Evolutionary conservation across 2,113 vertebrate genomes (phyloP), one percentile per base, ranked within the genome.

Genomic region (Anolis carolinensis): DNA sequence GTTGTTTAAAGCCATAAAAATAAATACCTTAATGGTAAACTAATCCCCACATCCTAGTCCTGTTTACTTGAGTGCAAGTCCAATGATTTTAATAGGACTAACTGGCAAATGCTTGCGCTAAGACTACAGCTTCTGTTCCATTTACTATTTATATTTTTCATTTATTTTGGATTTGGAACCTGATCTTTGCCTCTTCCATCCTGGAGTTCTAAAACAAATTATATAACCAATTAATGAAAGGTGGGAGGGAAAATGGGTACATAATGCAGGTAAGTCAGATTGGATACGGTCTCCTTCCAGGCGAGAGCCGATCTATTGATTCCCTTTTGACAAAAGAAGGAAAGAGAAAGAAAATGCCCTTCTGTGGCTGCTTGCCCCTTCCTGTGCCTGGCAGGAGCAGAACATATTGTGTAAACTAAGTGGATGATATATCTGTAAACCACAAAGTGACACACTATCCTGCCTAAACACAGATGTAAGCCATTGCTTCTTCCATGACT

Each of bases 191-290:
- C 36, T 65, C n/a, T 84, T 13, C 20, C 48, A 62, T 44, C 48
- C 62, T 77, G 21, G 5, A 59, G n/a, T 52, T 85, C 44, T 78
- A 78, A 85, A 85, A 77, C 63, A 77, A 23, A 39, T 83, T 74
- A 63, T 39, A 83, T 63, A 44, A 74, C 36, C 11, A 78, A 78
- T 39, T 34, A 75, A 36, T 78, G 75, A 20, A 67, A 7, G 62
- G 36, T n/a, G n/a, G 44, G 34, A 59, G 18, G 50, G 36, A 23
- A 77, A 68, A 68, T 77, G 8, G 63, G n/a, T 11, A 50, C 36
- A 48, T 74, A 65, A 7, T 9, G 16, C 3, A 71, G 55, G 34
- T 48, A 62, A 76, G 62, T 77, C 83, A 77, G 7, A 9, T 11
- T 85, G 32, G 32, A 36, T 32, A 14, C 52, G 34, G 39, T 23